Base-by-base conservation (phyloP, 2,113 vertebrate species). In the Talpa occidentalis region DNA sequence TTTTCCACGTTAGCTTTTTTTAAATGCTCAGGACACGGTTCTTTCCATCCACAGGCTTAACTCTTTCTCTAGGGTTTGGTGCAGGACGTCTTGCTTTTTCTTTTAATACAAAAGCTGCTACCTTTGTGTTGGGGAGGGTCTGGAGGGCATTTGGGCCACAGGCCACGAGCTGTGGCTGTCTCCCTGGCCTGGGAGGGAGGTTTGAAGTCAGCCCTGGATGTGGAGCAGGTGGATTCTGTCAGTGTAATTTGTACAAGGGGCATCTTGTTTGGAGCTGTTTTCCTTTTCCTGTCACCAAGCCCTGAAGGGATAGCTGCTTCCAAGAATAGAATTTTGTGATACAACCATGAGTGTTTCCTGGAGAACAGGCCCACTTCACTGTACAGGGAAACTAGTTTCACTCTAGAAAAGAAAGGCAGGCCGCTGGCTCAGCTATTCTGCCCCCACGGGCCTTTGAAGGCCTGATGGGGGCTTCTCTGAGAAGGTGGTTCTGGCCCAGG, bases 81-180 rank as follows among this genome's bases (percentile, higher is more conserved):
- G 4, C 44, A n/a, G 30, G 35, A 37, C 54, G 3, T 9, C 42
- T 66, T 2, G 60, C 8, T 0, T 32, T 6, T 72, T 60, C 37
- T 10, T 56, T 72, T 21, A 32, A 35, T n/a, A 52, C 19, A n/a
- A 56, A 86, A 70, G 90, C 95, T 92, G 80, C 92, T 88, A 21
- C 42, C 19, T 19, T 44, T 1, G 64, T 56, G 54, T 56, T 56
- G 54, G 70, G 35, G 52, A 47, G 21, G 3, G 26, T 49, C 17
- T 56, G 54, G 54, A 21, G 9, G 54, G 54, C 54, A 56, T 3
- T 6, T 3, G 7, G 21, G 54, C 54, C 54, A 54, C 21, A 22
- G 54, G 21, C 54, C 54, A 8, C 54, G 52, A 1, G 19, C 54
- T 44, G 10, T 3, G 21, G 54, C 47, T 28, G 24, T 42, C 26